Evolutionary conservation across 2,113 vertebrate genomes (phyloP), one percentile per base, ranked within the genome.

Genomic region (Hyla sarda): DNA sequence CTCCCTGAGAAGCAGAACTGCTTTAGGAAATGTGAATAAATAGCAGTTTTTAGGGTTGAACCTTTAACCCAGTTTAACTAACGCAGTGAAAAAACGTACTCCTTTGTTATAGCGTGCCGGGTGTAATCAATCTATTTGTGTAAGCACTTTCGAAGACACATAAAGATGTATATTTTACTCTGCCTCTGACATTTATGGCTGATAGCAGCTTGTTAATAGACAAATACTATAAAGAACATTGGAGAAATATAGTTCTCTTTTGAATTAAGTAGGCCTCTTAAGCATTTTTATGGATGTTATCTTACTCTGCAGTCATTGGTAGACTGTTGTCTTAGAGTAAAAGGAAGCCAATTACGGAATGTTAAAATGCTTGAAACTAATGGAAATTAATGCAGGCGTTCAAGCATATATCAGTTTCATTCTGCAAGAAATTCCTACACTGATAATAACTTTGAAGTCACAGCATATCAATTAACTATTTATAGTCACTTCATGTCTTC

Each of bases 21-120:
- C 34, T 89, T 60, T 78, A 69, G 86, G 82, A 87, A 48, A 81
- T 17, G 52, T 69, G 17, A 87, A 62, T 48, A 73, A 87, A 87
- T 87, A 71, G 32, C 73, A 71, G 71, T 16, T 81, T 71, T 87
- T 58, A 87, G 5, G 32, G 82, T 87, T 85, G 58, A 87, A n/a
- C 47, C 28, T 13, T 71, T 73, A 67, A 82, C 50, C 84, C 34
- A 47, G 7, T 88, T 82, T 82, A 25, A 30, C 34, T 87, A 86
- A 87, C 41, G 58, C 50, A 62, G 28, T 56, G 77, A 62, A 87
- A 62, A 82, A 73, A 60, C 73, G 67, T 32, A 58, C 67, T 87
- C 25, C 32, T 60, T 82, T 62, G 25, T 82, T 82, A 48, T 32
- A 87, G 50, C 28, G 30, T 62, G 52, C 67, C 77, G 7, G 54